Conservation (phyloP, 37 sponge, comb jelly and placozoan genomes). For the Theonella swinhoei region DNA sequence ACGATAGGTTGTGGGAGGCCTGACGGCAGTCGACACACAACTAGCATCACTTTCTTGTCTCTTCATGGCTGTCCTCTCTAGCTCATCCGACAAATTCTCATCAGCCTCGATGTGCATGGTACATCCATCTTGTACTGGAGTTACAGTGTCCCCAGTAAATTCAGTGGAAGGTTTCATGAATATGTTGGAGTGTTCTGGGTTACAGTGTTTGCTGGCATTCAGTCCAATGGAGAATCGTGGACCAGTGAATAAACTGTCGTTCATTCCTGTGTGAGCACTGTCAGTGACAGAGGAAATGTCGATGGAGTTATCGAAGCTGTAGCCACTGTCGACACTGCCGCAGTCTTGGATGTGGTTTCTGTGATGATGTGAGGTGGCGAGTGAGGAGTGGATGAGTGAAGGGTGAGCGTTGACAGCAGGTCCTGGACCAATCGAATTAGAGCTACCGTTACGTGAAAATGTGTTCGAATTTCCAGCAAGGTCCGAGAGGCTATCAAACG, state of each 20-base stretch:
- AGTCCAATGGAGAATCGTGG: background rate
- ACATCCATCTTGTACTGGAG: background rate
- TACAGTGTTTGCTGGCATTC: background rate
- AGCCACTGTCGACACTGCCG: conserved; percentile 33
- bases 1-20: background rate
- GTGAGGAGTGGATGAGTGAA: background rate
- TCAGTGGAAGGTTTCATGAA: background rate
- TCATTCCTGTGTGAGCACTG: background rate
- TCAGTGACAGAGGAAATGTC: background rate
- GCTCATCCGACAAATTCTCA: background rate
- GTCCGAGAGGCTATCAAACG: conserved; percentile 6
- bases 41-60: background rate
- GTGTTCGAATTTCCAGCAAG: background rate
- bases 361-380: background rate
- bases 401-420: background rate
- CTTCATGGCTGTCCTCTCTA: background rate
- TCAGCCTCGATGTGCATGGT: background rate
- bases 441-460: conserved; percentile 19
- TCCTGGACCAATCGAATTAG: background rate
- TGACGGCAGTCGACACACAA: background rate
- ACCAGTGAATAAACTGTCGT: background rate
- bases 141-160: background rate
- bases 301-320: conserved; percentile 1
- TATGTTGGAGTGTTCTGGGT: background rate
- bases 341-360: background rate